phyloP scores from a whole-genome alignment of 92 coral and sea anemone genomes.

The Epizoanthus illoricatus region DNA sequence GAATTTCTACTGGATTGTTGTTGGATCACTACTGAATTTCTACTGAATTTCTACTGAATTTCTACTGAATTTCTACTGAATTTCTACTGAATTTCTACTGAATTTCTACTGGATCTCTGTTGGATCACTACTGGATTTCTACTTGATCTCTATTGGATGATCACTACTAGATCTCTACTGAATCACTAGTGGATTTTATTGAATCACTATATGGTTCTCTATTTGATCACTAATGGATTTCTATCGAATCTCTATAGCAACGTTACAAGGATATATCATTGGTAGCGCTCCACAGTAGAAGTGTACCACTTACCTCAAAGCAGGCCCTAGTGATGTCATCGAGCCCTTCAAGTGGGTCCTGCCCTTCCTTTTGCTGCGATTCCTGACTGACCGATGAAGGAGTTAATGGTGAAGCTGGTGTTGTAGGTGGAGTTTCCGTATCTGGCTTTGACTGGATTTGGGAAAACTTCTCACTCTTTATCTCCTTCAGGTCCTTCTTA shows the following conservation, averaged over 20 bases:
- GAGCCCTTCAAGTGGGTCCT: constrained; percentile 75
- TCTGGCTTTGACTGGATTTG: constrained; percentile 6
- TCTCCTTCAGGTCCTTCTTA: constrained; percentile 13
- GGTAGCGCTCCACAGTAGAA: background rate
- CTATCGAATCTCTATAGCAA: background rate
- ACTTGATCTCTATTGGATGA: too few species aligned
- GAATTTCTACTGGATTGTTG: too few species aligned
- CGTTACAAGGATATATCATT: background rate
- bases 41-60: too few species aligned
- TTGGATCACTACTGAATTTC: too few species aligned
- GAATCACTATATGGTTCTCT: too few species aligned
- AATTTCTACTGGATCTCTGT: too few species aligned
- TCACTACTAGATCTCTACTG: too few species aligned
- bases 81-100: too few species aligned
- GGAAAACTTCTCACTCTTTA: constrained; percentile 8
- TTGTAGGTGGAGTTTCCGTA: constrained; percentile 14
- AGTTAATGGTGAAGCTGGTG: constrained; percentile 27
- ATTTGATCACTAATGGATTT: too few species aligned
- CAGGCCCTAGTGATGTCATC: constrained; percentile 82
- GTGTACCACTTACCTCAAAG: constrained; percentile 58
- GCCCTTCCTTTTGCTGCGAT: constrained; percentile 46
- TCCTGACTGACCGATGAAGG: constrained; percentile 31
- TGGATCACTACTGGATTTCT: too few species aligned
- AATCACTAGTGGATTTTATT: too few species aligned
- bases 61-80: too few species aligned